Evolutionary conservation across 2,113 vertebrate species (phyloP).

Genomic region (Rutilus rutilus): DNA sequence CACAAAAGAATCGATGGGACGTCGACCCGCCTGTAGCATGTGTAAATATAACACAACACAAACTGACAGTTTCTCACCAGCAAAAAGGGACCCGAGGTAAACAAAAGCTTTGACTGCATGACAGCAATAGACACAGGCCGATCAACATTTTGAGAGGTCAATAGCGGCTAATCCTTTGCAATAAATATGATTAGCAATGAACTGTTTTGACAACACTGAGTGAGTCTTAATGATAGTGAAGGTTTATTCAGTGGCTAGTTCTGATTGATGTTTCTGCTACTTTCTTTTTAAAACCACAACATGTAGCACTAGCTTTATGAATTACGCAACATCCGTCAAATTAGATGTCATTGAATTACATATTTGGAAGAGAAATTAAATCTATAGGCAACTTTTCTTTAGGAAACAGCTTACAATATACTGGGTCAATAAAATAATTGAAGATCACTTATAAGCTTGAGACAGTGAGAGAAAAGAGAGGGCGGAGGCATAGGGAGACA

Average conservation of each 20-base stretch:
- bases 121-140: not conserved
- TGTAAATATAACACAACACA: constrained; percentile 30
- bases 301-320: not conserved
- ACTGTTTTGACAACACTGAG: constrained; percentile 15
- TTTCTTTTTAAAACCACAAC: not conserved
- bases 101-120: constrained; percentile 26
- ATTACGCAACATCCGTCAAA: not conserved
- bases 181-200: constrained; percentile 9
- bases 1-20: constrained; percentile 21
- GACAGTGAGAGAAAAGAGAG: constrained; percentile 1
- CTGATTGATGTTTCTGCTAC: not conserved
- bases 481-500: not conserved
- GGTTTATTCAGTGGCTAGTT: not conserved
- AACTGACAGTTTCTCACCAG: constrained; percentile 22
- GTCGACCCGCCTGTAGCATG: not conserved
- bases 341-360: not conserved
- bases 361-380: not conserved
- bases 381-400: not conserved
- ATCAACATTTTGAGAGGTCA: constrained; percentile 30
- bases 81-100: constrained; percentile 9
- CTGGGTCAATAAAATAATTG: not conserved
- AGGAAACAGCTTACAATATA: not conserved
- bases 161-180: not conserved
- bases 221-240: not conserved
- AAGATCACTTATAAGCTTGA: constrained; percentile 14